Conservation (phyloP, 1,140 invertebrate genomes). For the Heterodera schachtii region DNA sequence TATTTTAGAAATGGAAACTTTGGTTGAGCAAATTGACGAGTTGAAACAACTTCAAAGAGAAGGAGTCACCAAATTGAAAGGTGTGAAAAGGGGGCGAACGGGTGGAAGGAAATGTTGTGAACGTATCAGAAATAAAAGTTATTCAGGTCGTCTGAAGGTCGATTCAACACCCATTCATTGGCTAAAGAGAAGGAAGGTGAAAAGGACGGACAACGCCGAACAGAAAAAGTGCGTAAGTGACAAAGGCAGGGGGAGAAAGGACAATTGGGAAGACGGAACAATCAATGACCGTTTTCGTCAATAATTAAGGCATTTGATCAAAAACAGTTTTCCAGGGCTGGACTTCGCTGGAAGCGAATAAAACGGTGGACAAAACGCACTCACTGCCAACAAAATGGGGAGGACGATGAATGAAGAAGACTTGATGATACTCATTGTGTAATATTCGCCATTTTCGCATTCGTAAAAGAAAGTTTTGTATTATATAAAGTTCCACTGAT, state of each 20-base stretch:
- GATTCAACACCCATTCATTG: conserved; percentile 18
- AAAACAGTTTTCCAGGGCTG: conserved; percentile 24
- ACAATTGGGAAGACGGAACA: background rate
- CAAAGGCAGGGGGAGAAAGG: background rate
- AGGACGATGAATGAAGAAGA: conserved; percentile 10
- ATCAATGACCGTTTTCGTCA: background rate
- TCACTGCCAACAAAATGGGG: conserved; percentile 6
- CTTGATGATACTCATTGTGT: too few relatives aligned
- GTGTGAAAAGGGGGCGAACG: background rate
- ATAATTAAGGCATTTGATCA: background rate
- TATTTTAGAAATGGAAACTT: conserved; percentile 36
- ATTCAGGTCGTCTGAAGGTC: conserved; percentile 35
- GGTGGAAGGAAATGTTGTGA: background rate
- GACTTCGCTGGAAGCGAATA: conserved; percentile 37
- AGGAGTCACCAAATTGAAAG: conserved; percentile 37
- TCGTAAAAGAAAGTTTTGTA: too few relatives aligned
- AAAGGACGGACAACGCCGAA: conserved; percentile 35
- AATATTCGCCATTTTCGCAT: too few relatives aligned
- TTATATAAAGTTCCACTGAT: too few relatives aligned
- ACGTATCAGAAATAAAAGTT: background rate
- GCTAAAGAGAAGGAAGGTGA: conserved; percentile 26
- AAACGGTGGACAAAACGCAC: conserved; percentile 34
- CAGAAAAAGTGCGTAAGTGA: conserved; percentile 28
- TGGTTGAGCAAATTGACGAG: conserved; percentile 40
- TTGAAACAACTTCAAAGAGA: conserved; percentile 27